Evolutionary conservation across 2,113 vertebrate species (phyloP), one percentile per base, ranked within the genome.

Genomic region (Abramis brama): DNA sequence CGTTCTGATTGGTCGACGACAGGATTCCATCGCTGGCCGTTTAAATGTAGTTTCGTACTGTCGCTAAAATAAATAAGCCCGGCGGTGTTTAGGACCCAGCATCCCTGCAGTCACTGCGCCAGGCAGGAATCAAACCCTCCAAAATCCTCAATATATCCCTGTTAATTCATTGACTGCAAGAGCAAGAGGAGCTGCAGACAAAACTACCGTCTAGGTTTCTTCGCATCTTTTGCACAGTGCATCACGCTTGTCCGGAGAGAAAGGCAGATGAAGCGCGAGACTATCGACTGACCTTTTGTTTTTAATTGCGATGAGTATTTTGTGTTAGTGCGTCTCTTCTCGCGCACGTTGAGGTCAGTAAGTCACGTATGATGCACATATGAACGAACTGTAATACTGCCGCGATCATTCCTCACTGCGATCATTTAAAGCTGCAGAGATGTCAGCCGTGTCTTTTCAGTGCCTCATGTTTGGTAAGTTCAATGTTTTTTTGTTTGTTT

Each of bases 21-120:
- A 70, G 19, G 19, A 39, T 71, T 71, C 68, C 68, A 39, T 39
- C 68, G 68, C 68, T 70, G 33, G 4, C 19, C 33, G 27, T 33
- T 74, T 4, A 47, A 43, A n/a, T 47, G 10, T 74, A 25, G 2
- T 30, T 77, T 55, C 0, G 4, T 59, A 3, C 33, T 9, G 50
- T 57, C 47, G 50, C 50, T 30, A 66, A 60, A 39, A 25, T 10
- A 60, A 39, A 25, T 10, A 6, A 17, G 0, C 0, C 0, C 59
- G 73, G 50, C 88, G 36, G 83, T 33, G 25, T 88, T 85, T 91
- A 90, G 89, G 89, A 91, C 90, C 90, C 86, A 8, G 88, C 21
- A 43, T 45, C 70, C 39, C 83, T 76, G 86, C 86, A 88, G 90
- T 82, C 90, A 88, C 87, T 89, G 88, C 90, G 50, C 68, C 81